Conservation (phyloP, 1,140 invertebrate genomes). For the Aphidius gifuensis region DNA sequence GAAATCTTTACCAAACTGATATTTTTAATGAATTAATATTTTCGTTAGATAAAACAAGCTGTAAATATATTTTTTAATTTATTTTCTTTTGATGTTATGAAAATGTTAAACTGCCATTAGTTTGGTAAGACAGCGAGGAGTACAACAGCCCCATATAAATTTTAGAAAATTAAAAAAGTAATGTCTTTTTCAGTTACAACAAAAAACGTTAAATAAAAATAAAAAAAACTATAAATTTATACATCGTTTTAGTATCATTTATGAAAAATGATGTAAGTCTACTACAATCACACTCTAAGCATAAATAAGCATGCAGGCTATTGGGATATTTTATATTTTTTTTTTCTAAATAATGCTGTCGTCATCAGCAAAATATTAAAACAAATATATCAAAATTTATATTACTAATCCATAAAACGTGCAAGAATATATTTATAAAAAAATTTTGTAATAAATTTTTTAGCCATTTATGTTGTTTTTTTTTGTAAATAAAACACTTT, state of each 20-base stretch:
- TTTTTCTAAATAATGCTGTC: background rate
- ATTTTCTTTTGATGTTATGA: slow-evolving; percentile 1
- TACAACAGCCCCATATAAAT: slow-evolving; percentile 6
- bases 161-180: background rate
- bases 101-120: slow-evolving; percentile 29
- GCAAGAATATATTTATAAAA: background rate
- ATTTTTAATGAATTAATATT: background rate
- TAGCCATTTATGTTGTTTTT: no score
- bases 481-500: no score
- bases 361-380: background rate
- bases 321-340: slow-evolving; percentile 2
- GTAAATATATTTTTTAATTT: slow-evolving; percentile 6
- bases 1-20: background rate
- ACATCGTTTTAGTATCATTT: slow-evolving; percentile 16
- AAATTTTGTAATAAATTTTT: background rate
- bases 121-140: slow-evolving; percentile 34
- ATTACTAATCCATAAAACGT: no score
- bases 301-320: slow-evolving; percentile 40
- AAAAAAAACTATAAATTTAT: background rate
- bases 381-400: background rate
- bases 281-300: slow-evolving; percentile 55
- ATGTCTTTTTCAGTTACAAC: background rate
- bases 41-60: background rate
- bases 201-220: background rate
- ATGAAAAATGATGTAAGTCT: slow-evolving; percentile 49